Conservation (phyloP, 2,113 vertebrate species). For the Burhinus oedicnemus region DNA sequence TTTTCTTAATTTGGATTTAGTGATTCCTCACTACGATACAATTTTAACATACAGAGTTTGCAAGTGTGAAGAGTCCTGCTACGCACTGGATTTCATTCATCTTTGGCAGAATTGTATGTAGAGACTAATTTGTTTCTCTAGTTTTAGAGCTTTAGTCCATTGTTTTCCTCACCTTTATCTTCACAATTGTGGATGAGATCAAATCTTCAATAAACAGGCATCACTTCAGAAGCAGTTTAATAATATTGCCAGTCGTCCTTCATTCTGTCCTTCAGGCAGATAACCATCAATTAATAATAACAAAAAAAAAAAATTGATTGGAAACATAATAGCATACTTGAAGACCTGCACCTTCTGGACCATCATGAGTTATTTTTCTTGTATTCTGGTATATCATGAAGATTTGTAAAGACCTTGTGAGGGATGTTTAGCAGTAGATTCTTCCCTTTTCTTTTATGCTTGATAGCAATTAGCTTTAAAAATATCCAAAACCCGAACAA, state of each 20-base stretch:
- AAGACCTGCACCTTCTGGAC: not conserved
- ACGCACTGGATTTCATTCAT: not conserved
- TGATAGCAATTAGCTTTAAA: not conserved
- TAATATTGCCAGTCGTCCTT: not conserved
- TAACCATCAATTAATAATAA: not conserved
- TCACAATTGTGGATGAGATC: not conserved
- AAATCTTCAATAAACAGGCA: not conserved
- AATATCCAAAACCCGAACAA: not conserved
- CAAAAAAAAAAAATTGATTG: not conserved
- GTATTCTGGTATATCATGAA: not conserved
- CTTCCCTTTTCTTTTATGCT: not conserved
- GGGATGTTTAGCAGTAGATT: not conserved
- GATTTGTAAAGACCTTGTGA: not conserved
- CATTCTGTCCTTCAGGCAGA: not conserved
- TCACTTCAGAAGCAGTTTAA: not conserved
- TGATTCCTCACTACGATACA: not conserved
- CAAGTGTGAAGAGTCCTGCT: not conserved
- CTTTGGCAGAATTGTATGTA: not conserved
- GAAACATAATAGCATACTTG: not conserved
- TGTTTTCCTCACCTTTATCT: not conserved
- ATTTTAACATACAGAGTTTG: not conserved
- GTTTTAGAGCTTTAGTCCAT: not conserved
- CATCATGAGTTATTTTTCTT: rapidly evolving
- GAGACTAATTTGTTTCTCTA: not conserved
- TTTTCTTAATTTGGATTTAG: not conserved